Base-by-base conservation (phyloP, 2,888 invertebrate genomes). In the Macrosoma leucophasiata region DNA sequence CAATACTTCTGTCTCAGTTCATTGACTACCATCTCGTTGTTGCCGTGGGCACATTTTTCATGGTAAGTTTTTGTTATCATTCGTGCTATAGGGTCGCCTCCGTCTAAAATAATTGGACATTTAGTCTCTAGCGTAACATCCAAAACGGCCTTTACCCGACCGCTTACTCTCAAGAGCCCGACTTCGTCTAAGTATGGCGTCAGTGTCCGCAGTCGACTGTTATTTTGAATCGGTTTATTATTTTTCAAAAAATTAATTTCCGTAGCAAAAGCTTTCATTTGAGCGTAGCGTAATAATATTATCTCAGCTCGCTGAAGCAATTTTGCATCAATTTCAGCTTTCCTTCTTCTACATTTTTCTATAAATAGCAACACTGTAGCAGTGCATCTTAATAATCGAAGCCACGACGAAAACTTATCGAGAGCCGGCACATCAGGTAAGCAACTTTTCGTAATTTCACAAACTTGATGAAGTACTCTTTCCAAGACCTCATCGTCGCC, bases 1-100 rank as follows among this genome's bases (percentile, higher is more conserved):
- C 48, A 50, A 13, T 50, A 53, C 21, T 32, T 37, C 26, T 50
- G 48, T 10, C 36, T 34, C 17, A 53, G 15, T 5, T 51, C 41
- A 17, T 53, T 51, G 0, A 51, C 33, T 0, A 48, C 46, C 9
- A 25, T 36, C 12, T 47, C 50, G 5, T 48, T 34, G 23, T 17
- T 24, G 6, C 33, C 36, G 15, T 50, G 49, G 3, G 24, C 32
- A 3, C 39, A 35, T 3, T 18, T 31, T 1, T 13, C 13, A 23
- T 50, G 50, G 11, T 48, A 48, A 10, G 43, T 12, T 11, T 21
- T 24, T 2, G 41, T 39, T 3, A 50, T 29, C 1, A 50, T 21
- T 2, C 29, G 17, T 7, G 39, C 19, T 1, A 32, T 24, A 3
- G 21, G 13, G 14, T 42, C 7, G 4, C 17, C 11, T 1, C 46